Evolutionary conservation across 2,113 vertebrate species (phyloP), one percentile per base, ranked within the genome.

Genomic region (Stercorarius parasiticus): DNA sequence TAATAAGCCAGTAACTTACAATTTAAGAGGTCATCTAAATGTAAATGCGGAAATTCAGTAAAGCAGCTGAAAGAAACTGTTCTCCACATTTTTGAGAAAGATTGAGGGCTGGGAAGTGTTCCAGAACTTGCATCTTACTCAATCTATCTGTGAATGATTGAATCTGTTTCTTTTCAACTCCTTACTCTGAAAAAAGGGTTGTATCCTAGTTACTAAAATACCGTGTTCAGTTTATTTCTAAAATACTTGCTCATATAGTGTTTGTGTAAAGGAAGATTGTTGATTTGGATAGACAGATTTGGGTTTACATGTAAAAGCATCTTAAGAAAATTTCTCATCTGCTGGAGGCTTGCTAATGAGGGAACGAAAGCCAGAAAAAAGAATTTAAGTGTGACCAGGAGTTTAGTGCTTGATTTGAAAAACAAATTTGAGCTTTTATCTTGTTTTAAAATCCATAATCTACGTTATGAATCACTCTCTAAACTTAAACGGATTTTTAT

Each of bases 151-250:
- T 85, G 84, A 93, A 45, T 65, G 74, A 59, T 56, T 81, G 55
- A 85, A 89, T 94, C 81, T 93, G 84, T 95, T 97, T 93, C 89
- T 91, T 62, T 87, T 94, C 86, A 90, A 0, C 22, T 79, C 56
- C 72, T 55, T 40, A 38, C 32, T 85, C 38, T 45, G 45, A 71
- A 72, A 65, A 79, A 67, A n/a, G 21, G 55, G 11, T 62, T 86
- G 62, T 71, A 47, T 91, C 62, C 74, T 73, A 61, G 56, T 92
- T 94, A 69, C 84, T 93, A 47, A 82, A 87, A 95, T 95, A 78
- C 3, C 1, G 0, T 66, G 18, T 88, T 29, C 65, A 71, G 38
- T 88, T 81, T 83, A 55, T 93, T 81, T 91, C 78, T 89, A 50
- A 94, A 93, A 55, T 91, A 43, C 70, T 89, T 94, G 70, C 81